Evolutionary conservation across 2,888 invertebrate genomes (phyloP), one percentile per base, ranked within the genome.

Genomic region (Apamea crenata): DNA sequence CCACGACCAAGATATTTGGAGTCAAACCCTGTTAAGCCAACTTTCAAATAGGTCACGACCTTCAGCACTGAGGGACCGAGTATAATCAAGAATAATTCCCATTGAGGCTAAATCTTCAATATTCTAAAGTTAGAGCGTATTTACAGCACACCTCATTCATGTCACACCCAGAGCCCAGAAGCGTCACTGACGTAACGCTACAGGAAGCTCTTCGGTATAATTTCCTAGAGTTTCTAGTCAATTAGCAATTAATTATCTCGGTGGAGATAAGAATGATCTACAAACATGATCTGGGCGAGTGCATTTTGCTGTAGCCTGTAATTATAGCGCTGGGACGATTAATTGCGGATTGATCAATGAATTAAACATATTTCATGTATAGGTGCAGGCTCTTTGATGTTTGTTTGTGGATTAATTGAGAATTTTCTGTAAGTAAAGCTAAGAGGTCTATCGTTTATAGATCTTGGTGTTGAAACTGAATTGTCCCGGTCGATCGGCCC

Each of bases 231-330:
- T 85, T 81, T 74, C 80, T 71, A 83, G 74, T 80, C 89, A 87
- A 89, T 86, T 84, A 86, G 82, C 65, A 89, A 88, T 90, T 83
- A 87, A 85, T 77, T 86, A 85, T 77, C 84, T 80, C 21, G 59
- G 75, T 40, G 21, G 18, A 87, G 90, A 89, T 87, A 82, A 90
- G 56, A 87, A 40, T 85, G 88, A 86, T 86, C 77, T 79, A 74
- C 68, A 69, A 84, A 87, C 85, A 86, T 83, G 88, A 88, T 85
- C 82, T 67, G 69, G 80, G 76, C 85, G 85, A 91, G 91, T 91
- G 91, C 91, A 85, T 81, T 91, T 88, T 80, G 89, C 75, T 91
- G 91, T 91, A 81, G 69, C 68, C 68, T 73, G 76, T 88, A 88
- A 91, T 86, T 88, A 91, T 78, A 72, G 56, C 47, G 75, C 81